A percentile compares a stretch with the other conserved stretches of the same genome.
These are phyloP conservation scores for Drosophila subsilvestris DNA, from an alignment of 2,888 invertebrate species.

Conservation along the genomic window DNA sequence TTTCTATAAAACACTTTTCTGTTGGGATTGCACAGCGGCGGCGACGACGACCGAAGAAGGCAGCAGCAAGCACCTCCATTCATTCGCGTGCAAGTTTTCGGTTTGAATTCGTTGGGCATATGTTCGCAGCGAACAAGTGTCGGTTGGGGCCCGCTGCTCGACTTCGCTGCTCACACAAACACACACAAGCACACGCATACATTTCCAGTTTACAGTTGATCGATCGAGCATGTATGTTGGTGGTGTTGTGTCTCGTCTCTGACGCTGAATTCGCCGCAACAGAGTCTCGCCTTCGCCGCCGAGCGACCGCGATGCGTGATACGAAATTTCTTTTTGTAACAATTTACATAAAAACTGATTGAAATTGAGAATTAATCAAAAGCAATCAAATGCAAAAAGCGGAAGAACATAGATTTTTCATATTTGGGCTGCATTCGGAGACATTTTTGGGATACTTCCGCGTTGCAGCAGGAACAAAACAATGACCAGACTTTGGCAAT, in stretches of 20 bases:
- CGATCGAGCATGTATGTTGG: slow-evolving; percentile 16
- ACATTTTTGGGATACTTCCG: slow-evolving; percentile 61
- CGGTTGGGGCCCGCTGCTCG: slow-evolving; percentile 51
- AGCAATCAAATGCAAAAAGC: slow-evolving; percentile 52
- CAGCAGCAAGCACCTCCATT: slow-evolving; percentile 75
- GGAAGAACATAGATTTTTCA: slow-evolving; percentile 51
- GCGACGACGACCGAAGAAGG: slow-evolving; percentile 70
- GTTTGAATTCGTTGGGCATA: slow-evolving; percentile 84
- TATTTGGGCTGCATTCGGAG: slow-evolving; percentile 42
- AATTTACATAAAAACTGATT: slow-evolving; percentile 44
- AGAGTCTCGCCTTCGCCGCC: slow-evolving; percentile 4
- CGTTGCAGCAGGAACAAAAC: slow-evolving; percentile 64
- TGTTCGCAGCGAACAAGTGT: slow-evolving; percentile 80
- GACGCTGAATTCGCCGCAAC: slow-evolving; percentile 36
- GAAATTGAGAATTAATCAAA: slow-evolving; percentile 37
- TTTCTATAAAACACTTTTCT: slow-evolving; percentile 69
- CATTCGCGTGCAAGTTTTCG: slow-evolving; percentile 84
- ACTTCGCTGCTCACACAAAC: slow-evolving; percentile 19
- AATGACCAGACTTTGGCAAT: slow-evolving; percentile 56
- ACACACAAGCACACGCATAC: neutral
- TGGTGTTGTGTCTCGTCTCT: neutral
- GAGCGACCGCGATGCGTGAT: slow-evolving; percentile 13
- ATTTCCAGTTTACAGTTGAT: slow-evolving; percentile 66
- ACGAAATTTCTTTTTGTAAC: slow-evolving; percentile 37
- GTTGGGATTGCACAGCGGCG: slow-evolving; percentile 59